Percentiles rank a stretch among this genome's conserved stretches.
These are phyloP conservation scores for Plecotus auritus DNA, from an alignment of 2,113 vertebrate species.

Conservation along the genomic window DNA sequence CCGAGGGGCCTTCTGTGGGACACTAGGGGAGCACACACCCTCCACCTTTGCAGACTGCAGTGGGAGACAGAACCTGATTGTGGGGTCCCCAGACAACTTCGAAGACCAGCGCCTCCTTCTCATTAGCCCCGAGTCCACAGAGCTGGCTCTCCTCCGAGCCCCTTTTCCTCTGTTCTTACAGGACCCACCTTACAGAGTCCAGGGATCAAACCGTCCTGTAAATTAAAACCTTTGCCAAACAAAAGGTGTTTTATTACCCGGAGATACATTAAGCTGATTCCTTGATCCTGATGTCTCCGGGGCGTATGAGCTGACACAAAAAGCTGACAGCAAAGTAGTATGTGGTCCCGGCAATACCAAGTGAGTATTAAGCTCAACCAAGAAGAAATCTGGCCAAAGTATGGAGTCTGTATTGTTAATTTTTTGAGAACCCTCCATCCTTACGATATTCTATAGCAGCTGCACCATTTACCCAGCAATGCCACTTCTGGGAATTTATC, in stretches of 20 bases:
- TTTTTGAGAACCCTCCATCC: not conserved
- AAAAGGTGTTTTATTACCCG: not conserved
- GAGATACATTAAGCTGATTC: not conserved
- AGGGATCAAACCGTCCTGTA: not conserved
- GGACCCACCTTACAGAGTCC: not conserved
- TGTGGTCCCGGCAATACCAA: not conserved
- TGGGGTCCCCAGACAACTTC: not conserved
- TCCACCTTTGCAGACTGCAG: accelerated
- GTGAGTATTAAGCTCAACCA: not conserved
- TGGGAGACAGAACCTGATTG: not conserved
- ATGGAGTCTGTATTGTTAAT: not conserved
- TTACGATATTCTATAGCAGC: not conserved
- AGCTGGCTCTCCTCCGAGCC: not conserved
- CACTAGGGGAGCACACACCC: accelerated
- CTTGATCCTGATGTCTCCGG: not conserved
- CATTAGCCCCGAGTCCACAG: not conserved
- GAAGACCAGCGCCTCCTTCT: not conserved
- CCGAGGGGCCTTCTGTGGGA: not conserved
- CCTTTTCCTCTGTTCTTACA: not conserved
- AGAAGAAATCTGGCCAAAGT: not conserved
- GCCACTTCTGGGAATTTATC: not conserved
- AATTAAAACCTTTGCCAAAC: not conserved
- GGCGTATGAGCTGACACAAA: not conserved
- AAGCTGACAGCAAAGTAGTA: not conserved
- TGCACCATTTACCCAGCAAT: not conserved